Percentiles rank a stretch among this genome's conserved stretches.
phyloP scores from a whole-genome alignment of 2,888 invertebrate species.

The Tetanocera ferruginea region DNA sequence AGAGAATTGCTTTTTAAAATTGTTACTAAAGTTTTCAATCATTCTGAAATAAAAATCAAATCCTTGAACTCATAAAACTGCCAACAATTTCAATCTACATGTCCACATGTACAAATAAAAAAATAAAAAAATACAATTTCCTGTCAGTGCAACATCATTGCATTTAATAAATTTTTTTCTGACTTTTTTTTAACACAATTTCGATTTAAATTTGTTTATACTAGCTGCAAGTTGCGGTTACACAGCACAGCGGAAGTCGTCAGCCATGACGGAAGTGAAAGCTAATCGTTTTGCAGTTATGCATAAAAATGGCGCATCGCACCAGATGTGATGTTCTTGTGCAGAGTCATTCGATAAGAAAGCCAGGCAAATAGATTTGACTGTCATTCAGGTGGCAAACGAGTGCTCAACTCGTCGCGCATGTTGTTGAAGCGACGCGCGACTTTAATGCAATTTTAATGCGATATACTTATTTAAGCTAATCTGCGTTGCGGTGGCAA shows the following conservation, averaged over 20 bases:
- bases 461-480: conserved; percentile 57
- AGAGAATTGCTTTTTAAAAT: too few relatives aligned
- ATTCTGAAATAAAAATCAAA: too few relatives aligned
- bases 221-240: neutral
- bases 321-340: neutral
- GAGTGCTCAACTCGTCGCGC: neutral
- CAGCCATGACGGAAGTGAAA: conserved; percentile 38
- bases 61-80: too few relatives aligned
- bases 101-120: neutral
- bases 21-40: too few relatives aligned
- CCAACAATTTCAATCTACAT: conserved; percentile 14
- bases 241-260: conserved; percentile 1
- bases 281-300: conserved; percentile 59
- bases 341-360: neutral
- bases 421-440: conserved; percentile 1
- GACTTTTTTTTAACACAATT: neutral
- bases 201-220: conserved; percentile 16
- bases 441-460: conserved; percentile 57
- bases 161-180: neutral
- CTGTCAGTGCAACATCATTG: too few relatives aligned
- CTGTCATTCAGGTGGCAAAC: conserved; percentile 25
- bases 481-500: conserved; percentile 44
- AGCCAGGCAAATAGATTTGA: neutral
- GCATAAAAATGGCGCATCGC: conserved; percentile 29
- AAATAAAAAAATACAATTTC: neutral